Conservation (phyloP, 2,113 vertebrate species). For the human region GRCh38 chr9:4365501-4366000, state of each 20-base stretch:
- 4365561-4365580: neutral
- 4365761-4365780: neutral
- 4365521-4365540: too few relatives aligned
- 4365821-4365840: neutral
- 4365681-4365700: neutral
- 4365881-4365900: neutral
- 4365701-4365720: neutral
- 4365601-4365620: neutral
- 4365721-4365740: neutral
- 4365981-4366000: neutral
- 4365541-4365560: neutral
- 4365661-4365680: neutral
- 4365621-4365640: neutral
- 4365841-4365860: neutral
- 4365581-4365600: neutral
- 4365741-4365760: neutral
- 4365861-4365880: neutral
- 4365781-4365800: neutral
- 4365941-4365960: neutral
- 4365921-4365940: neutral
- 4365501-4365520: too few relatives aligned
- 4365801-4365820: slow-evolving; percentile 19
- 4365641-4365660: neutral
- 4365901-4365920: neutral
- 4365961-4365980: slow-evolving; percentile 16